Percentiles rank a stretch among this genome's conserved stretches.
Evolutionary conservation across 2,797 vertebrate genomes (phyloP).

Genomic region (Mionectes olivaceus): DNA sequence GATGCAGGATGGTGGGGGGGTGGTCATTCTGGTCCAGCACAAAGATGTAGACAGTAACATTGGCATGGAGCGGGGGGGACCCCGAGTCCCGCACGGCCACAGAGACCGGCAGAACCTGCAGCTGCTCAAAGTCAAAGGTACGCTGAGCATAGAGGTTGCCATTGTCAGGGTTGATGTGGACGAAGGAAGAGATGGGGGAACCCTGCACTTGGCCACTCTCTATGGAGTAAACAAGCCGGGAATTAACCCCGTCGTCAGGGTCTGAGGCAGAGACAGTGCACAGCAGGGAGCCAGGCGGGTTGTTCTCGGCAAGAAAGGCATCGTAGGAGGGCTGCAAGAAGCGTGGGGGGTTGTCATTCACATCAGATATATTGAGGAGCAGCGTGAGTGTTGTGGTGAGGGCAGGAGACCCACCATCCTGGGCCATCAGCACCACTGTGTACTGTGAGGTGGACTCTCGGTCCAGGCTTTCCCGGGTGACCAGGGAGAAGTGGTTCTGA

Average conservation of each 20-base stretch:
- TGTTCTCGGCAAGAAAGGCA: constrained; percentile 91
- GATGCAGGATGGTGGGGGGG: constrained; percentile 86
- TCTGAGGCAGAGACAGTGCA: constrained; percentile 87
- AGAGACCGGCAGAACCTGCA: constrained; percentile 88
- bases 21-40: constrained; percentile 95
- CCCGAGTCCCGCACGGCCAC: constrained; percentile 90
- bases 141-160: constrained; percentile 91
- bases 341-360: constrained; percentile 92
- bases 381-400: constrained; percentile 85
- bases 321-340: constrained; percentile 91
- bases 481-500: constrained; percentile 89
- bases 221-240: constrained; percentile 88
- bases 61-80: constrained; percentile 81
- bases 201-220: constrained; percentile 83
- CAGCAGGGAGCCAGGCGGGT: constrained; percentile 86
- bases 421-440: constrained; percentile 85
- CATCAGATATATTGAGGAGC: constrained; percentile 89
- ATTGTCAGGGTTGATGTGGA: constrained; percentile 91
- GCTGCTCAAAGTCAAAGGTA: constrained; percentile 91
- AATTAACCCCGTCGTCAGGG: constrained; percentile 88
- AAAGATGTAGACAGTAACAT: constrained; percentile 90
- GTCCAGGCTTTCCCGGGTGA: constrained; percentile 85
- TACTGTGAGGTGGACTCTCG: constrained; percentile 88
- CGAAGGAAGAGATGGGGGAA: constrained; percentile 86
- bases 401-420: constrained; percentile 87